phyloP scores from a whole-genome alignment of 2,797 vertebrate genomes.

The Enteromius thamalakanensis region DNA sequence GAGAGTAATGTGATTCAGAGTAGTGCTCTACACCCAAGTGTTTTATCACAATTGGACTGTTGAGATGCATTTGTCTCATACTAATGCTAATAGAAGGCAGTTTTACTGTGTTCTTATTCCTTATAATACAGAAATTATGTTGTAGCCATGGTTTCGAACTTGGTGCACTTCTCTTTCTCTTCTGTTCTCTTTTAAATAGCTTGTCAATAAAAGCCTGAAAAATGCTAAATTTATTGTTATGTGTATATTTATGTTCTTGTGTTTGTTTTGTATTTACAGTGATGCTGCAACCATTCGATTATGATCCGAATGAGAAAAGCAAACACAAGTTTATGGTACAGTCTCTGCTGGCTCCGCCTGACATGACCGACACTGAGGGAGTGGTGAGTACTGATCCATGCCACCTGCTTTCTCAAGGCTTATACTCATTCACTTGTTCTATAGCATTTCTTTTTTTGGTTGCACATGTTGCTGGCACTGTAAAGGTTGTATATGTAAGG shows the following conservation, averaged over 20 bases:
- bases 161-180: neutral
- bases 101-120: neutral
- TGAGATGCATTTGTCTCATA: neutral
- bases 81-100: neutral
- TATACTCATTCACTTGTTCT: neutral
- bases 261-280: constrained; percentile 75
- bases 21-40: neutral
- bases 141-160: neutral
- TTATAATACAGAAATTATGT: neutral
- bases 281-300: constrained; percentile 99
- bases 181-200: neutral
- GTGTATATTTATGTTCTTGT: constrained; percentile 18
- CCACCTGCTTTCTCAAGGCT: constrained; percentile 1
- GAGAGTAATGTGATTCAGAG: neutral
- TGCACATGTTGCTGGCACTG: neutral
- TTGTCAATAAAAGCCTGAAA: neutral
- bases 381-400: constrained; percentile 84
- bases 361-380: constrained; percentile 98
- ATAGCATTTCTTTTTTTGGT: neutral
- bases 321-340: constrained; percentile 99
- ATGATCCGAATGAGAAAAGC: constrained; percentile 99
- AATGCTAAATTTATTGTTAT: neutral
- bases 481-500: neutral
- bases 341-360: constrained; percentile 92
- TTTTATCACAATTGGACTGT: constrained; percentile 14